A percentile compares a stretch with the other conserved stretches of the same genome.
Evolutionary conservation across 2,113 vertebrate genomes (phyloP).

Genomic region (Baryphthengus martii): DNA sequence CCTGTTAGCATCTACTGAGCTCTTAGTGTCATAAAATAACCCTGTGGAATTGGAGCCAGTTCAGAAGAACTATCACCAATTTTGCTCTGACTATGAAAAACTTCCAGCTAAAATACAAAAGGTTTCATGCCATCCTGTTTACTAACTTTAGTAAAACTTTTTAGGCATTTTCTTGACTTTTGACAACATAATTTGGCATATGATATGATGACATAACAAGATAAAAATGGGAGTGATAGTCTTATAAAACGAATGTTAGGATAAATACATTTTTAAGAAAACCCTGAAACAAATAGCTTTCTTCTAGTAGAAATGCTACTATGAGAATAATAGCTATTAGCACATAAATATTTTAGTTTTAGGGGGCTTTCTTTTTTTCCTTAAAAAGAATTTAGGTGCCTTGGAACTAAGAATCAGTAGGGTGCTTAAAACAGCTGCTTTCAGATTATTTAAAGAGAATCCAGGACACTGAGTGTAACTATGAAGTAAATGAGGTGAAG

Average conservation of each 20-base stretch:
- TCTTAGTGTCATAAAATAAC: background rate
- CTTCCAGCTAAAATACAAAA: background rate
- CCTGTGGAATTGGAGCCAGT: background rate
- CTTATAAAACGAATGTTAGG: background rate
- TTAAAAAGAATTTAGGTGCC: conserved; percentile 64
- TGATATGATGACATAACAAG: background rate
- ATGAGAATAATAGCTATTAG: conserved; percentile 26
- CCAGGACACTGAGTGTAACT: conserved; percentile 60
- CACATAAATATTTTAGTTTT: conserved; percentile 46
- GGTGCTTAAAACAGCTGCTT: conserved; percentile 68
- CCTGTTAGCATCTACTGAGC: background rate
- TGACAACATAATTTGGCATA: background rate
- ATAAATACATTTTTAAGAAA: background rate
- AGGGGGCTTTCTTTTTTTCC: conserved; percentile 58
- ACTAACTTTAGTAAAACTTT: background rate
- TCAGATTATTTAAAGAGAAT: conserved; percentile 67
- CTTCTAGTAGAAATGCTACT: conserved; percentile 32
- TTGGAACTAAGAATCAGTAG: conserved; percentile 60
- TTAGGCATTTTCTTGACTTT: background rate
- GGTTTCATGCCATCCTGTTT: background rate
- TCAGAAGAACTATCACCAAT: background rate
- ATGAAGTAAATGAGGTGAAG: conserved; percentile 56
- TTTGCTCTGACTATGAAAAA: background rate
- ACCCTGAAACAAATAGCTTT: conserved; percentile 21
- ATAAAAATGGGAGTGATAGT: background rate